Evolutionary conservation across 2,888 invertebrate genomes (phyloP).

Genomic region (Sclerodermus sp.): DNA sequence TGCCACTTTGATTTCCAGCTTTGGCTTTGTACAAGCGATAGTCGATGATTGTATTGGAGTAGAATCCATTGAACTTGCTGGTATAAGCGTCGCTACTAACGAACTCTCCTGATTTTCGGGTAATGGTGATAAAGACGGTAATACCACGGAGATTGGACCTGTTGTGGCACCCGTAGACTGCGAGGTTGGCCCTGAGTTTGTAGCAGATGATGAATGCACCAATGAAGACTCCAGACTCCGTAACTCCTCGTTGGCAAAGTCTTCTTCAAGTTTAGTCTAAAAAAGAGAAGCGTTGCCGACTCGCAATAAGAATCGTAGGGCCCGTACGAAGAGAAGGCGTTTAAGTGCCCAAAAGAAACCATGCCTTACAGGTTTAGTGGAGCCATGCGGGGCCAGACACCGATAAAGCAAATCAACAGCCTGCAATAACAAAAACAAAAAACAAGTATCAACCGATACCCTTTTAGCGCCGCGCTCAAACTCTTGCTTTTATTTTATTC

Average conservation of each 20-base stretch:
- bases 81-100: slow-evolving; percentile 35
- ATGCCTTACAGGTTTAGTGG: slow-evolving; percentile 58
- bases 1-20: no score
- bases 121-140: slow-evolving; percentile 49
- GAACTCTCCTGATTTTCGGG: slow-evolving; percentile 31
- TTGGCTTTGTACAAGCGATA: no score
- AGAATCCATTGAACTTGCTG: slow-evolving; percentile 12
- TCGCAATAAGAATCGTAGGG: slow-evolving; percentile 29
- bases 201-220: slow-evolving; percentile 1
- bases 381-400: slow-evolving; percentile 58
- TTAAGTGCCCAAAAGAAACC: slow-evolving; percentile 52
- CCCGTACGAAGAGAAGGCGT: slow-evolving; percentile 25
- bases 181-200: not conserved
- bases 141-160: slow-evolving; percentile 46
- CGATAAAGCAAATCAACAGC: slow-evolving; percentile 58
- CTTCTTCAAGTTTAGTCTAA: slow-evolving; percentile 55
- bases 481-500: slow-evolving; percentile 15
- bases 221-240: slow-evolving; percentile 39
- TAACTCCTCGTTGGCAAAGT: slow-evolving; percentile 51
- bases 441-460: slow-evolving; percentile 54
- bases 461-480: slow-evolving; percentile 18
- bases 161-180: slow-evolving; percentile 31
- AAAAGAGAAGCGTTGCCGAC: slow-evolving; percentile 35
- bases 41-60: no score
- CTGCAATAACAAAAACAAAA: slow-evolving; percentile 57